phyloP scores from a whole-genome alignment of 2,888 invertebrate species.

The Tillus elongatus region DNA sequence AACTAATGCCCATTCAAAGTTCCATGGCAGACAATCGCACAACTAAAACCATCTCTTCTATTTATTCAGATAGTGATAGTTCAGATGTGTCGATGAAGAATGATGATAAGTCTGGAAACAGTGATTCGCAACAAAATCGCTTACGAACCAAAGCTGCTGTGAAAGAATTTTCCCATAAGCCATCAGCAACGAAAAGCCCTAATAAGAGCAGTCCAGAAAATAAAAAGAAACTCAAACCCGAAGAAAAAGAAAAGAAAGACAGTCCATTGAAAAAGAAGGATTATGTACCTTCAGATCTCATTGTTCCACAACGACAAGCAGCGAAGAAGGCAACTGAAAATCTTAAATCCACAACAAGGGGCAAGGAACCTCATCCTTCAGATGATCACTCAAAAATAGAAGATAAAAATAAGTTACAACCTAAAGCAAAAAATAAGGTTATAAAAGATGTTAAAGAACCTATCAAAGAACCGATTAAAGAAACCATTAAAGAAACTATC shows the following conservation, averaged over 20 bases:
- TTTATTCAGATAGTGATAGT: conserved; percentile 74
- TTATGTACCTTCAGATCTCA: conserved; percentile 64
- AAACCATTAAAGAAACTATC: conserved; percentile 17
- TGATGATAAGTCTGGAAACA: conserved; percentile 49
- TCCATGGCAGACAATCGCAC: conserved; percentile 36
- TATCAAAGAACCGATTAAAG: conserved; percentile 9
- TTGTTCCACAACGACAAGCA: conserved; percentile 83
- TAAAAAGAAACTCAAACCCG: conserved; percentile 25
- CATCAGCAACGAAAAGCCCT: conserved; percentile 31
- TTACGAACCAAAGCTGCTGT: conserved; percentile 76
- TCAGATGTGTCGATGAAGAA: conserved; percentile 50
- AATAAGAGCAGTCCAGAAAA: conserved; percentile 32
- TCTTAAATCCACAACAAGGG: conserved; percentile 53
- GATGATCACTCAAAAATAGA: conserved; percentile 25
- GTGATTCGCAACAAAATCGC: conserved; percentile 58
- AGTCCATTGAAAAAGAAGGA: conserved; percentile 42
- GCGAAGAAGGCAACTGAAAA: conserved; percentile 87
- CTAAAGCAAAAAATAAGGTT: conserved; percentile 25
- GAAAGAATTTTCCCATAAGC: conserved; percentile 63
- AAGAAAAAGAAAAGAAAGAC: conserved; percentile 21
- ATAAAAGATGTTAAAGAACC: conserved; percentile 18
- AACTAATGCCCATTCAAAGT: conserved; percentile 56
- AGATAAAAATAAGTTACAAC: conserved; percentile 27
- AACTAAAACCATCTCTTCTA: conserved; percentile 55
- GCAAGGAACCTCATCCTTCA: conserved; percentile 29